Percentiles rank a stretch among this genome's conserved stretches.
Conservation (phyloP, 2,888 invertebrate genomes). For the Sinodicranocentrus sp. region DNA sequence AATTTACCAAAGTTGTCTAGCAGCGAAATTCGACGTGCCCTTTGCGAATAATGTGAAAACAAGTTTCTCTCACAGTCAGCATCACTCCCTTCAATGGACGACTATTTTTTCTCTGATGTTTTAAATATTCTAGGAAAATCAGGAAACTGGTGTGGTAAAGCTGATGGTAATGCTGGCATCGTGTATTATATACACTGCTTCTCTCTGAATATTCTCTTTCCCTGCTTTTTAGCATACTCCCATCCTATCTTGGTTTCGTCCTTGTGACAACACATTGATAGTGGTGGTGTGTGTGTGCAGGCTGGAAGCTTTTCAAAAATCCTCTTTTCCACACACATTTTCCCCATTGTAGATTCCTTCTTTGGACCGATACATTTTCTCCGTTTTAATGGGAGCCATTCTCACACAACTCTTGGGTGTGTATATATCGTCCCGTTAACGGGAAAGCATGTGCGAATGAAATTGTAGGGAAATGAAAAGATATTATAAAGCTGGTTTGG, state of each 20-base stretch:
- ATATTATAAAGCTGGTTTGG: not conserved
- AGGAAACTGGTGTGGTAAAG: slow-evolving; percentile 15
- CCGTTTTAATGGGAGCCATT: too few species aligned
- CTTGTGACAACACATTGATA: slow-evolving; percentile 10
- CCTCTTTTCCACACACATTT: too few species aligned
- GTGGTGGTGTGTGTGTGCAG: not conserved
- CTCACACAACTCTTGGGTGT: too few species aligned
- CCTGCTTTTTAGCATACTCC: too few species aligned
- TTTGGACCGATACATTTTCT: too few species aligned
- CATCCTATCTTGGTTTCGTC: slow-evolving; percentile 15
- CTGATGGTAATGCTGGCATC: not conserved
- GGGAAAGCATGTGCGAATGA: not conserved
- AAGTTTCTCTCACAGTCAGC: not conserved
- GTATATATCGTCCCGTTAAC: too few species aligned
- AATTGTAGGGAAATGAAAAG: slow-evolving; percentile 17
- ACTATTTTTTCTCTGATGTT: not conserved
- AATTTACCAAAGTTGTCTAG: slow-evolving; percentile 15
- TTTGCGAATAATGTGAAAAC: slow-evolving; percentile 34
- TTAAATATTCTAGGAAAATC: slow-evolving; percentile 34
- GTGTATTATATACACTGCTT: too few species aligned
- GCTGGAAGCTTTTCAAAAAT: too few species aligned
- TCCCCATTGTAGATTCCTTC: too few species aligned
- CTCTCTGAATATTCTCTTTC: too few species aligned
- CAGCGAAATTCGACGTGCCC: slow-evolving; percentile 13
- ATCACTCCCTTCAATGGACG: not conserved